These are phyloP conservation scores for Microcaecilia unicolor DNA, from an alignment of 2,797 vertebrate species.

Conservation along the genomic window DNA sequence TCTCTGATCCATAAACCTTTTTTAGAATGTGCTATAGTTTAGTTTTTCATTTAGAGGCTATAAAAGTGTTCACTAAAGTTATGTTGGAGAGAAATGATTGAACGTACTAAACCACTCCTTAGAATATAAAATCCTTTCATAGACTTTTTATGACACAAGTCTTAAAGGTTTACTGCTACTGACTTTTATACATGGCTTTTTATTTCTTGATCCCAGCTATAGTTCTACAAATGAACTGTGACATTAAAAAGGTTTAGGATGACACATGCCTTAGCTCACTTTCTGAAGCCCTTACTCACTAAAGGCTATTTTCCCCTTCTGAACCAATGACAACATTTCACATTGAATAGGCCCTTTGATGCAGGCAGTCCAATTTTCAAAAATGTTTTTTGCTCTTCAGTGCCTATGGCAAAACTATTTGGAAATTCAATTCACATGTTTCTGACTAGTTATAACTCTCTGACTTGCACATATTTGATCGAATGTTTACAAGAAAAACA, in stretches of 20 bases:
- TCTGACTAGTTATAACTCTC: conserved; percentile 2
- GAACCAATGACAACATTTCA: too few species aligned
- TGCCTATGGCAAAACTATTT: neutral
- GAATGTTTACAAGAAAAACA: conserved; percentile 11
- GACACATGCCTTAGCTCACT: conserved; percentile 50
- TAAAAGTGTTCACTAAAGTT: conserved; percentile 79
- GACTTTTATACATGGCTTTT: conserved; percentile 74
- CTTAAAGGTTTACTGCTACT: conserved; percentile 78
- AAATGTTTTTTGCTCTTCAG: neutral
- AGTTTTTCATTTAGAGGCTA: conserved; percentile 76
- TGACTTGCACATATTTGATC: conserved; percentile 1
- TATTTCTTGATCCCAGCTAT: conserved; percentile 75
- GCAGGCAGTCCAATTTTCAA: neutral
- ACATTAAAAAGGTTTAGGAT: conserved; percentile 72
- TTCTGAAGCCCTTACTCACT: too few species aligned
- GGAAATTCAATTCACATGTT: neutral
- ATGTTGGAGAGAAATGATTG: conserved; percentile 68
- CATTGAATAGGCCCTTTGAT: too few species aligned
- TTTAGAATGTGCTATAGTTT: conserved; percentile 74
- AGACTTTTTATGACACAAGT: conserved; percentile 74
- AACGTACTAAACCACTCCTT: conserved; percentile 70
- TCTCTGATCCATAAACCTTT: conserved; percentile 71
- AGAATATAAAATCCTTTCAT: conserved; percentile 77
- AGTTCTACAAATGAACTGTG: conserved; percentile 74
- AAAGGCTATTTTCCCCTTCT: too few species aligned